Conservation (phyloP, 2,888 invertebrate species). For the Scrobipalpa atriplicella region DNA sequence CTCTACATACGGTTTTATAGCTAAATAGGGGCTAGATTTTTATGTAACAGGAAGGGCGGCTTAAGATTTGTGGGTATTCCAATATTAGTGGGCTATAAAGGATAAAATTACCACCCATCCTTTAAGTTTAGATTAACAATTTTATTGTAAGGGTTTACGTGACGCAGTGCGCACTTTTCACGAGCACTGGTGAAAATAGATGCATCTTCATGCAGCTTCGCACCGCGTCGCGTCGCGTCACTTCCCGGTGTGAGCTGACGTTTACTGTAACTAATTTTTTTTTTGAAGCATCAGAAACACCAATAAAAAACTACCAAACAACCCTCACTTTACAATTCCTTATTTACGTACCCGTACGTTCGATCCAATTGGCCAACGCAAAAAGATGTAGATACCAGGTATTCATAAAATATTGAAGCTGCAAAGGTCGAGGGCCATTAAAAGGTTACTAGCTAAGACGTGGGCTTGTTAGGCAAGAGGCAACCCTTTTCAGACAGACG, state of each 20-base stretch:
- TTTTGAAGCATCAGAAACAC: too few relatives aligned
- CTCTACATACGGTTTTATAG: constrained; percentile 23
- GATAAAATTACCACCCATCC: too few relatives aligned
- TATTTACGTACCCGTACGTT: background rate
- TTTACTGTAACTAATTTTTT: too few relatives aligned
- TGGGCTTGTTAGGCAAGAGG: constrained; percentile 26
- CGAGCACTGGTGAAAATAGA: too few relatives aligned
- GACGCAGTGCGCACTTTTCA: too few relatives aligned
- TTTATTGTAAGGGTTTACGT: too few relatives aligned
- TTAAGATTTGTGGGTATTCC: background rate
- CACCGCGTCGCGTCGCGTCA: too few relatives aligned
- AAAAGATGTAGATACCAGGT: constrained; percentile 22
- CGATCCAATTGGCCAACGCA: constrained; percentile 17
- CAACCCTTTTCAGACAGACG: constrained; percentile 32
- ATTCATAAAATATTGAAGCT: constrained; percentile 30
- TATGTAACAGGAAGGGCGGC: background rate
- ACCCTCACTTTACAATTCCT: constrained; percentile 1
- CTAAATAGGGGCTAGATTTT: background rate
- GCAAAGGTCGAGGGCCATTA: constrained; percentile 30
- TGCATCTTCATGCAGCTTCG: too few relatives aligned
- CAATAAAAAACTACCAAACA: background rate
- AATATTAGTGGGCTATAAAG: background rate
- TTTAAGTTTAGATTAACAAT: too few relatives aligned
- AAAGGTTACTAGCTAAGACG: constrained; percentile 26
- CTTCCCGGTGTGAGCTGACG: too few relatives aligned